Percentiles rank a stretch among this genome's conserved stretches.
Evolutionary conservation across 2,888 invertebrate genomes (phyloP).

Genomic region (Psylliodes chrysocephalus): DNA sequence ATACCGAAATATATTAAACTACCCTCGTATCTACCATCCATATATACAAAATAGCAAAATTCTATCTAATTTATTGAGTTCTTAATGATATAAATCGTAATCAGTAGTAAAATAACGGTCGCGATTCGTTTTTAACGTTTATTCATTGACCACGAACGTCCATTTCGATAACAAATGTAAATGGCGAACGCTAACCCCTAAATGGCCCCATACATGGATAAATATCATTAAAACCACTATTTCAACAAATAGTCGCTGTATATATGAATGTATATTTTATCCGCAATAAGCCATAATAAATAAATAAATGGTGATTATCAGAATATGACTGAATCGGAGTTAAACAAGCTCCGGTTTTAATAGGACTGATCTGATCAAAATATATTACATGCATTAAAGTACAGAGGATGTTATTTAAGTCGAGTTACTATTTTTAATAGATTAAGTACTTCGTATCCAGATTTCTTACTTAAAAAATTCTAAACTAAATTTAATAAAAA

Average conservation of each 20-base stretch:
- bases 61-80: neutral
- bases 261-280: neutral
- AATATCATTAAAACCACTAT: neutral
- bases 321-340: too few species aligned
- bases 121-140: slow-evolving; percentile 22
- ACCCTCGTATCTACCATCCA: neutral
- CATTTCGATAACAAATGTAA: neutral
- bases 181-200: neutral
- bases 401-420: too few species aligned
- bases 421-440: too few species aligned
- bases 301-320: too few species aligned
- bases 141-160: slow-evolving; percentile 14
- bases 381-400: too few species aligned
- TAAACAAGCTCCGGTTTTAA: too few species aligned
- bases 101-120: slow-evolving; percentile 17
- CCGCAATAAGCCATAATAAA: neutral
- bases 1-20: too few species aligned
- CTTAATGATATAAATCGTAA: slow-evolving; percentile 22
- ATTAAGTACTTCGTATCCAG: too few species aligned
- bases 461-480: too few species aligned
- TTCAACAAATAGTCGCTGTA: neutral
- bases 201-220: neutral
- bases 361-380: too few species aligned
- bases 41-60: neutral
- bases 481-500: too few species aligned